These are phyloP conservation scores for Acrobasis repandana DNA, from an alignment of 2,888 invertebrate species.

Conservation along the genomic window DNA sequence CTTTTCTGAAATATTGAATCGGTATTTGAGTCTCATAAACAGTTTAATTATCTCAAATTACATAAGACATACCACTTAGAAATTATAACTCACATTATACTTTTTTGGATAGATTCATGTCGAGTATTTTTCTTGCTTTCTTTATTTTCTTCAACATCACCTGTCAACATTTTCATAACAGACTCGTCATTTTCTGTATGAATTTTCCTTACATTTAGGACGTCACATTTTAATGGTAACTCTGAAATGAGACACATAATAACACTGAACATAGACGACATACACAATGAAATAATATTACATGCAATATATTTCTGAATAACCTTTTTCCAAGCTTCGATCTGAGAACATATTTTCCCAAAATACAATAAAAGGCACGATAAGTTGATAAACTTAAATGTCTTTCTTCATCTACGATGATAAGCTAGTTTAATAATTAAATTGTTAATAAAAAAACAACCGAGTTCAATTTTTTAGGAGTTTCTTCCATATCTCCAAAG, in stretches of 20 bases:
- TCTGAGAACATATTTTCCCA: too few species aligned
- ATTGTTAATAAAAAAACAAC: too few species aligned
- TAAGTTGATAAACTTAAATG: too few species aligned
- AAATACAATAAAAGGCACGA: too few species aligned
- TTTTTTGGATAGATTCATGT: slow-evolving; percentile 68
- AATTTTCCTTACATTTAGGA: slow-evolving; percentile 46
- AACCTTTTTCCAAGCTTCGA: too few species aligned
- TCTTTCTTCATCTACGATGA: too few species aligned
- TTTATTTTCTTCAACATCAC: slow-evolving; percentile 52
- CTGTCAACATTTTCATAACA: slow-evolving; percentile 66
- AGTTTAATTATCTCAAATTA: slow-evolving; percentile 1
- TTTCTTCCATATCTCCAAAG: too few species aligned
- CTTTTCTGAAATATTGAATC: slow-evolving; percentile 59
- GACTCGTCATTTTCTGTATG: slow-evolving; percentile 59
- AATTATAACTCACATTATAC: slow-evolving; percentile 64
- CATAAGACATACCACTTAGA: slow-evolving; percentile 23
- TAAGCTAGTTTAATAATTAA: too few species aligned
- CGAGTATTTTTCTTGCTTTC: slow-evolving; percentile 39
- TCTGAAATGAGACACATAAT: slow-evolving; percentile 43
- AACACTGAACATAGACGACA: slow-evolving; percentile 23
- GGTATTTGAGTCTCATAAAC: background rate
- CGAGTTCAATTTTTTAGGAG: too few species aligned
- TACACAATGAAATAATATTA: slow-evolving; percentile 15
- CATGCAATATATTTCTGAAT: background rate
- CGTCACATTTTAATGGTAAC: slow-evolving; percentile 46